phyloP scores from a whole-genome alignment of 1,140 invertebrate species.

The Nephila pilipes region DNA sequence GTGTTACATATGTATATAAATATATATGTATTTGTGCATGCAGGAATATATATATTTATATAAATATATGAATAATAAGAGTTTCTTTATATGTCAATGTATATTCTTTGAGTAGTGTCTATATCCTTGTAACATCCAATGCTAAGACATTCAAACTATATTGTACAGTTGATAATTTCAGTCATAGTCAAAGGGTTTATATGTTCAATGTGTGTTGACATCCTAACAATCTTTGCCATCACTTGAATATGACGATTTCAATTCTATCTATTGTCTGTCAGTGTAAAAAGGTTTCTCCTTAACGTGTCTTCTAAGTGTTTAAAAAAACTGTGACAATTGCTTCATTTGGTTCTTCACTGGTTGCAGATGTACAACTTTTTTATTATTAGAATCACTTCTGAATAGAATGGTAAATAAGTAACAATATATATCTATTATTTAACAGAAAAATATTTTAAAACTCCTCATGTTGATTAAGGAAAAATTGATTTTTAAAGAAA shows the following conservation, averaged over 20 bases:
- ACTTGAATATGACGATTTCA: neutral
- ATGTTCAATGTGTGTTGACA: conserved; percentile 12
- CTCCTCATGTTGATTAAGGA: too few species aligned
- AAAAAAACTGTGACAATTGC: neutral
- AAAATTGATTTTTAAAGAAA: too few species aligned
- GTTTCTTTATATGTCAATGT: conserved; percentile 39
- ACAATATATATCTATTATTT: neutral
- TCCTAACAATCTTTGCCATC: neutral
- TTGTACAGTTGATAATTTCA: conserved; percentile 50
- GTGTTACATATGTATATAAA: neutral
- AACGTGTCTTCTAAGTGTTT: neutral
- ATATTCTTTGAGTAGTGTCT: conserved; percentile 23
- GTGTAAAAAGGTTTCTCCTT: neutral
- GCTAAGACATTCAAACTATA: conserved; percentile 52
- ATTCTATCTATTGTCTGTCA: neutral
- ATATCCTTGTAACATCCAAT: neutral
- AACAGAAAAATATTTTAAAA: too few species aligned
- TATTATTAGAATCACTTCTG: neutral
- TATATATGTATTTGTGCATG: neutral
- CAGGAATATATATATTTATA: conserved; percentile 12
- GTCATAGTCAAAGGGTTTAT: conserved; percentile 36
- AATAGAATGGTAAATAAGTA: neutral
- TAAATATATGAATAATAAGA: conserved; percentile 8
- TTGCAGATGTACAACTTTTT: neutral
- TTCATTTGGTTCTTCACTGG: neutral